Percentiles rank a stretch among this genome's conserved stretches.
Evolutionary conservation across 1,140 invertebrate species (phyloP).

Genomic region (Hyposmocoma kahamanoa): DNA sequence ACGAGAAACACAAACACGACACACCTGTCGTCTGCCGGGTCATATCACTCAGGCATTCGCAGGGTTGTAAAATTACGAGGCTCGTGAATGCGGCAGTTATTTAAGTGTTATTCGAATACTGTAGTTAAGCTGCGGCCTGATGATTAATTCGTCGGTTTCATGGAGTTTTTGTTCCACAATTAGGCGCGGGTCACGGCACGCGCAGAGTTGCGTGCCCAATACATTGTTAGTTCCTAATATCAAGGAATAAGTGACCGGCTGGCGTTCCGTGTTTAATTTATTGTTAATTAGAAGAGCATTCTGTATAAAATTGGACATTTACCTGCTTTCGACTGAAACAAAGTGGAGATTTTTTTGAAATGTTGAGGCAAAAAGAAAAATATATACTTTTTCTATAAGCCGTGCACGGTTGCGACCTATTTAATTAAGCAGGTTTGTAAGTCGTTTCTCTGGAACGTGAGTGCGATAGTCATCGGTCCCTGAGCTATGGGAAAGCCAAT

Average conservation of each 20-base stretch:
- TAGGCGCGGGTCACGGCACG: slow-evolving; percentile 23
- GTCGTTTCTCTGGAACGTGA: not conserved
- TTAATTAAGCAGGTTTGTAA: slow-evolving; percentile 12
- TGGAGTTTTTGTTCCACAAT: slow-evolving; percentile 57
- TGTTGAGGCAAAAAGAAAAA: too few relatives aligned
- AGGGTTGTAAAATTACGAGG: slow-evolving; percentile 28
- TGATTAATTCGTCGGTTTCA: slow-evolving; percentile 57
- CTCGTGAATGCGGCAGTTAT: slow-evolving; percentile 37
- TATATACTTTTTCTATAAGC: not conserved
- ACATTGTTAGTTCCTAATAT: slow-evolving; percentile 33
- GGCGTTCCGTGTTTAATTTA: slow-evolving; percentile 33
- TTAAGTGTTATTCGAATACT: slow-evolving; percentile 37
- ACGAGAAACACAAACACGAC: too few relatives aligned
- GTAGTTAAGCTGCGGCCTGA: slow-evolving; percentile 29
- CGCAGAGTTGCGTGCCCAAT: slow-evolving; percentile 38
- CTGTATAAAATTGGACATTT: slow-evolving; percentile 20
- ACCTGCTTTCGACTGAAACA: not conserved
- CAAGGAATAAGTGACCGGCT: slow-evolving; percentile 26
- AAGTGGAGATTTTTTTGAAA: not conserved
- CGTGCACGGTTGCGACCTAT: slow-evolving; percentile 13
- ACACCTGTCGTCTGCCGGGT: not conserved
- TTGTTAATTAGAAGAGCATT: slow-evolving; percentile 31
- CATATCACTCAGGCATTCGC: slow-evolving; percentile 15
- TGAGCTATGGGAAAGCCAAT: slow-evolving; percentile 53
- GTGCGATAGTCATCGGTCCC: slow-evolving; percentile 19